Base-by-base conservation (phyloP, 2,888 invertebrate species). In the Thecophora atra region DNA sequence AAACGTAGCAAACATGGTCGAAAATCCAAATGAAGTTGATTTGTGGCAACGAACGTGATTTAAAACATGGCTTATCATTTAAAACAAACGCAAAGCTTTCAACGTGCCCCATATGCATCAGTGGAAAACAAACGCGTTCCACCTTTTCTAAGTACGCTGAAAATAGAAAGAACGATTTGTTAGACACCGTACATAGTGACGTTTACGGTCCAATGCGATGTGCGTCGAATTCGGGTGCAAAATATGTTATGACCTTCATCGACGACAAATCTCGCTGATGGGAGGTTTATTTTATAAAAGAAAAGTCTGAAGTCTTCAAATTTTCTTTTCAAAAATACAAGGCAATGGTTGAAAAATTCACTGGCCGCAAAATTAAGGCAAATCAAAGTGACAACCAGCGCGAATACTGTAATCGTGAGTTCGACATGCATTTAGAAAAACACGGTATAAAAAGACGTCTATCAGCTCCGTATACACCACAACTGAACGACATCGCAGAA, bases 401-500 rank as follows among this genome's bases (percentile, higher is more conserved):
- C 1, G 73, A 77, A 64, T 76, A 77, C 67, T 77, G 76, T 51
- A 75, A 75, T 28, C 52, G 65, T 3, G 76, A 77, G 6, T 78
- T 77, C n/a, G 72, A 76, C 67, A 17, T 11, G 17, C 68, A 63
- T 62, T 62, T 76, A 30, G 52, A 75, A 66, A 44, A 75, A 26
- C 52, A 72, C 26, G 74, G 76, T 8, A 78, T 78, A 62, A 73
- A 72, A 64, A 62, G 76, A 26, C 72, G 76, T 5, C 71, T 77
- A 30, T 73, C 75, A 30, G 47, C 74, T 5, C 64, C 77, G 17
- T 47, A 76, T 56, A 77, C 76, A 19, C 77, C 76, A 11, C 75
- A 78, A 56, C 78, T 76, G 69, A 77, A 77, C 42, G 77, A 77
- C n/a, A 66, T 76, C 8, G 75, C 77, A 0, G 77, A 78, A 47